Percentiles rank a stretch among this genome's conserved stretches.
phyloP scores from a whole-genome alignment of 2,888 invertebrate species.

The Papilio elwesi region DNA sequence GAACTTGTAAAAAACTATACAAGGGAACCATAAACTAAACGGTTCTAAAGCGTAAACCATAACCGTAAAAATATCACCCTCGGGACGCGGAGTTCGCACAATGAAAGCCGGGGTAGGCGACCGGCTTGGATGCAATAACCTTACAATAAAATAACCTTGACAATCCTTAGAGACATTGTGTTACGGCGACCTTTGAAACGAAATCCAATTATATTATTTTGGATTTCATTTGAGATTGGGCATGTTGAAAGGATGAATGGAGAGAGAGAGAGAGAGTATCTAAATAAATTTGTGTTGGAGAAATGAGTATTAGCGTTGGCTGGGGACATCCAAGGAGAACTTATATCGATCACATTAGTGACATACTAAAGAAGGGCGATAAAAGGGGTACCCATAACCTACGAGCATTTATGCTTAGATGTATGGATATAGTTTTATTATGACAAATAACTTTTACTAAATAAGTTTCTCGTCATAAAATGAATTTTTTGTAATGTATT shows the following conservation, averaged over 20 bases:
- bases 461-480: too few species aligned
- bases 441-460: too few species aligned
- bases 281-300: too few species aligned
- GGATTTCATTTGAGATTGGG: neutral
- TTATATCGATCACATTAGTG: too few species aligned
- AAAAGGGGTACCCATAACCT: too few species aligned
- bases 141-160: neutral
- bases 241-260: neutral
- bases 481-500: too few species aligned
- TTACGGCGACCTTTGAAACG: conserved; percentile 6
- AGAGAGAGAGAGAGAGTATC: too few species aligned
- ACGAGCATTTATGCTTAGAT: too few species aligned
- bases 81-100: conserved; percentile 13
- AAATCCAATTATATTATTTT: neutral
- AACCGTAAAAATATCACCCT: conserved; percentile 9
- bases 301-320: too few species aligned
- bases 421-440: too few species aligned
- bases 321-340: too few species aligned
- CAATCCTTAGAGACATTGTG: conserved; percentile 9
- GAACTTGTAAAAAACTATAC: neutral
- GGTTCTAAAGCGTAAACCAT: neutral
- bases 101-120: conserved; percentile 12
- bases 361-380: too few species aligned
- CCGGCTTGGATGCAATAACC: conserved; percentile 21
- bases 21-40: neutral